Evolutionary conservation across 2,113 vertebrate species (phyloP).

Genomic region (Microtus richardsoni): DNA sequence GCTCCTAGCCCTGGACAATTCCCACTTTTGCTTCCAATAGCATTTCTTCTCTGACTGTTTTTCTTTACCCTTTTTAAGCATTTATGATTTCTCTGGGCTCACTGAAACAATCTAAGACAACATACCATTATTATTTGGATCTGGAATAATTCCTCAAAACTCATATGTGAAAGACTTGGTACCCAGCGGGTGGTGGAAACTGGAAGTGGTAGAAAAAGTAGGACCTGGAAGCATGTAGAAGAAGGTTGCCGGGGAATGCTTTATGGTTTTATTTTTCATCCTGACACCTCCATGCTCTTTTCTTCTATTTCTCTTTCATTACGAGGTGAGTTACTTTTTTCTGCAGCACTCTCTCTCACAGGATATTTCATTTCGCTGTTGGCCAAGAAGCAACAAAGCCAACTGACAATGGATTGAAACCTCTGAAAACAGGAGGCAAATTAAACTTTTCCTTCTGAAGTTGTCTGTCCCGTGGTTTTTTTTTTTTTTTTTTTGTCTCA

Average conservation of each 20-base stretch:
- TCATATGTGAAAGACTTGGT: neutral
- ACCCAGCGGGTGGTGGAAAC: neutral
- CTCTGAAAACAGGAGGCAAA: neutral
- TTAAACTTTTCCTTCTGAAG: neutral
- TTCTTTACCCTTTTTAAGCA: neutral
- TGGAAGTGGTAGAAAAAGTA: neutral
- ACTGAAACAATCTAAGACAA: neutral
- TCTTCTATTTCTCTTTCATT: neutral
- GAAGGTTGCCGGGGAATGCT: neutral
- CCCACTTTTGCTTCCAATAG: neutral
- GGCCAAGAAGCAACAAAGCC: neutral
- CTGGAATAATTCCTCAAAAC: neutral
- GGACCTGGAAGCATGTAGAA: no score
- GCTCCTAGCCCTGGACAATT: neutral
- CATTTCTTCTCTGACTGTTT: neutral
- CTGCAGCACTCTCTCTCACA: neutral
- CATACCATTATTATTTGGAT: neutral
- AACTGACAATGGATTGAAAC: neutral
- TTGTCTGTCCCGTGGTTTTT: neutral
- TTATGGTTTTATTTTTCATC: neutral
- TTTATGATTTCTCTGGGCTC: neutral
- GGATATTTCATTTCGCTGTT: neutral
- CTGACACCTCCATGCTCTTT: accelerated
- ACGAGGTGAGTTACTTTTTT: neutral
- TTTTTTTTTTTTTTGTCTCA: no score